Conservation (phyloP, 1,140 invertebrate genomes). For the Globodera ellingtonae region DNA sequence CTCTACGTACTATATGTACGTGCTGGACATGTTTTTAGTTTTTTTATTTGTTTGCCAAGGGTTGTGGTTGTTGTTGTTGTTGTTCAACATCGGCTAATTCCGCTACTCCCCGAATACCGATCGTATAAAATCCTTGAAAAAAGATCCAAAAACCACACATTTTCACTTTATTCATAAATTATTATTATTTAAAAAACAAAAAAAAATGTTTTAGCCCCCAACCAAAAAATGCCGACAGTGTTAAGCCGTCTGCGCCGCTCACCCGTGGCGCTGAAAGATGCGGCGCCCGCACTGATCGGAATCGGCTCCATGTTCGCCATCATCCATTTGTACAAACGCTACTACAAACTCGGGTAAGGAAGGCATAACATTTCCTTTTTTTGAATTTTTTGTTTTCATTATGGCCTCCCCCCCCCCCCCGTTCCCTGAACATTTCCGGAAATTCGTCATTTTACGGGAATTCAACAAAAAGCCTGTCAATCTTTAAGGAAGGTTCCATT, state of each 20-base stretch:
- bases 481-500: background rate
- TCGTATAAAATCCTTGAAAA: too few relatives aligned
- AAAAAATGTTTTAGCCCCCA: too few relatives aligned
- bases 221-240: conserved; percentile 29
- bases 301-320: conserved; percentile 33
- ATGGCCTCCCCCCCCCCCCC: background rate
- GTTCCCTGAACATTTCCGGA: conserved; percentile 14
- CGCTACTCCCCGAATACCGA: too few relatives aligned
- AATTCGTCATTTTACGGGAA: conserved; percentile 2
- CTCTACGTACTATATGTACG: too few relatives aligned
- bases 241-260: conserved; percentile 22
- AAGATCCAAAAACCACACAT: too few relatives aligned
- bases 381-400: too few relatives aligned
- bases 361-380: background rate
- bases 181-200: too few relatives aligned
- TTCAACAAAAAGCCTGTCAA: conserved; percentile 1
- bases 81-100: too few relatives aligned
- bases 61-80: too few relatives aligned
- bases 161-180: too few relatives aligned
- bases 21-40: too few relatives aligned
- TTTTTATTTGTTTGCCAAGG: too few relatives aligned
- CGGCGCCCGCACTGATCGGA: conserved; percentile 42
- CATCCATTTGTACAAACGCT: conserved; percentile 36
- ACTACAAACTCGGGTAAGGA: conserved; percentile 33
- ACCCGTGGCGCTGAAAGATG: conserved; percentile 25